Base-by-base conservation (phyloP, 2,113 vertebrate genomes). In the Ia io region DNA sequence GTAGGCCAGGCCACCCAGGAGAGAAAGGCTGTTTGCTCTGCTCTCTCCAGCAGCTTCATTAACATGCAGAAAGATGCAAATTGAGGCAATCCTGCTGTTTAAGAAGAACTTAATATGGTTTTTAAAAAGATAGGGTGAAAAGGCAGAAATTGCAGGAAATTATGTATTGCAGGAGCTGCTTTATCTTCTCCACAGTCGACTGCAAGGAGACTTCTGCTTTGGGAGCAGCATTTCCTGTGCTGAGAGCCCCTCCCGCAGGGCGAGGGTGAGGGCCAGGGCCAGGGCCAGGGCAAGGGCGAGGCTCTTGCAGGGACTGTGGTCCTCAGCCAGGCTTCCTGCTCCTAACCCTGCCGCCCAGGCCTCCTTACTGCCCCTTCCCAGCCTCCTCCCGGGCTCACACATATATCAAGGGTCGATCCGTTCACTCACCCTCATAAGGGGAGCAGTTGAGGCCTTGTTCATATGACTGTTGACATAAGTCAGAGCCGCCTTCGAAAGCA, bases 71-170 rank as follows among this genome's bases (percentile, higher is more conserved):
- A 76, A 95, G 85, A 96, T 95, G 95, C 95, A 96, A 96, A 92
- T 90, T 56, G 94, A 96, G 79, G 92, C 92, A 53, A 92, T 95
- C 92, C 88, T 95, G 96, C 94, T 96, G 96, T 95, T 95, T 96
- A 69, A 90, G 92, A 93, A 94, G 93, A 97, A 90, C 87, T 96
- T 96, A 92, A 93, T 94, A 91, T 95, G 92, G 85, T 97, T 97
- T 95, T 94, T 93, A 84, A 18, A 93, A 97, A 94, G 96, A 97
- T 90, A 82, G 88, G 96, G 92, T 92, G 94, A 97, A 97, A 85
- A 97, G 94, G 85, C 96, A 97, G 95, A 97, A 95, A 97, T 97
- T 95, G 93, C 96, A 95, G 93, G 95, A 95, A 97, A 97, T 97
- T 88, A 95, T 83, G 88, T 82, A 93, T 85, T 87, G 80, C 42